Percentiles rank a stretch among this genome's conserved stretches.
Conservation (phyloP, 2,113 vertebrate genomes). For the Leptodactylus fuscus region DNA sequence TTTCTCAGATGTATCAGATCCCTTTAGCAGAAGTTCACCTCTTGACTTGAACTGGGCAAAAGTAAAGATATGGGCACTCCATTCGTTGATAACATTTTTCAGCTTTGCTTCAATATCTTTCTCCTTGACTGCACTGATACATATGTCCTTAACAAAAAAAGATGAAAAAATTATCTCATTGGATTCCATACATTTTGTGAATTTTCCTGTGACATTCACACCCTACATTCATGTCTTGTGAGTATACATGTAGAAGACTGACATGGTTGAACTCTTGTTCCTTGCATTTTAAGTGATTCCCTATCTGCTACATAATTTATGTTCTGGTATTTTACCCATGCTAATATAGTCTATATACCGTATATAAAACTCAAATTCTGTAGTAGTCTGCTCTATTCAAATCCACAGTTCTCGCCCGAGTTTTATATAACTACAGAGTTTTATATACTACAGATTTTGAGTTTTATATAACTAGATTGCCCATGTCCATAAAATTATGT, state of each 20-base stretch:
- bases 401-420: no score
- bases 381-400: no score
- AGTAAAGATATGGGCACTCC: slow-evolving; percentile 76
- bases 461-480: no score
- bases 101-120: slow-evolving; percentile 84
- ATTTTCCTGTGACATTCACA: not conserved
- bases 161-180: not conserved
- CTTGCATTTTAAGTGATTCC: not conserved
- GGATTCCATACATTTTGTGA: no score
- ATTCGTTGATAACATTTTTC: slow-evolving; percentile 77
- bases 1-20: slow-evolving; percentile 77
- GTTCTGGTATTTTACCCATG: no score
- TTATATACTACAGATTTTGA: no score
- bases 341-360: no score
- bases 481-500: no score
- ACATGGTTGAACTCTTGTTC: not conserved
- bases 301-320: not conserved
- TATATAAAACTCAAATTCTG: no score
- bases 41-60: slow-evolving; percentile 80
- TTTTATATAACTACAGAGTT: no score
- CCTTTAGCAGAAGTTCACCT: slow-evolving; percentile 83
- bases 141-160: slow-evolving; percentile 75
- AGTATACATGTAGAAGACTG: not conserved
- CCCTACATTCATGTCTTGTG: not conserved
- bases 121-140: slow-evolving; percentile 84